A percentile compares a stretch with the other conserved stretches of the same genome.
phyloP scores from a whole-genome alignment of 2,113 vertebrate genomes.

The Nymphicus hollandicus region DNA sequence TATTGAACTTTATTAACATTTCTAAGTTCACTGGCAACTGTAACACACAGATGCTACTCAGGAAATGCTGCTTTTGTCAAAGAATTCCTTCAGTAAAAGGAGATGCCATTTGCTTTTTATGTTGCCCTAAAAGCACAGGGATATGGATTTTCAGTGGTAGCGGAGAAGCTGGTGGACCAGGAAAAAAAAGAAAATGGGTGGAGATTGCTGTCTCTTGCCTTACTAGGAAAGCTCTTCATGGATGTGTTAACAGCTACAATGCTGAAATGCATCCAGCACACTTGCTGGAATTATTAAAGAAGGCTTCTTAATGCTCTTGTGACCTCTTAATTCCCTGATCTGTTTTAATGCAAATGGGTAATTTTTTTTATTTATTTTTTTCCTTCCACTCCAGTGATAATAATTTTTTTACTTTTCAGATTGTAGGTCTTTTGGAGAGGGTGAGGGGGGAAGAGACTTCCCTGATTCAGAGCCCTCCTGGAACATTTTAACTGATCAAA shows the following conservation, averaged over 20 bases:
- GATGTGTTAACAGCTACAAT: neutral
- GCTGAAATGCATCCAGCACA: neutral
- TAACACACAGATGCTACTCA: neutral
- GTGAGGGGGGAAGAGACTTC: neutral
- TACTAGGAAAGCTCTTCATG: neutral
- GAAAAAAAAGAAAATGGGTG: neutral
- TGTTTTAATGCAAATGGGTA: neutral
- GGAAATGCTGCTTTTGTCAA: neutral
- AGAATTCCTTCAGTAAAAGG: neutral
- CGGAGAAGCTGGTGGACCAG: neutral
- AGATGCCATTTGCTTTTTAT: neutral
- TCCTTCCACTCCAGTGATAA: neutral
- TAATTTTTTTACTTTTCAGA: neutral
- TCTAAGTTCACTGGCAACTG: neutral
- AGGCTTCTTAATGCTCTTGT: neutral
- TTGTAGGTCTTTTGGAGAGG: neutral
- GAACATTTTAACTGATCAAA: neutral
- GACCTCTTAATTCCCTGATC: neutral
- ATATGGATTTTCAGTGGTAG: neutral
- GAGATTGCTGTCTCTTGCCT: neutral
- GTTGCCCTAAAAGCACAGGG: neutral
- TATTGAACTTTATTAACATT: neutral
- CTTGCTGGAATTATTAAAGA: neutral
- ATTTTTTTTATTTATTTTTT: neutral
- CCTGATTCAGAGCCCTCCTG: neutral